Evolutionary conservation across 1,140 invertebrate species (phyloP).

Genomic region (Drosophila saltans): DNA sequence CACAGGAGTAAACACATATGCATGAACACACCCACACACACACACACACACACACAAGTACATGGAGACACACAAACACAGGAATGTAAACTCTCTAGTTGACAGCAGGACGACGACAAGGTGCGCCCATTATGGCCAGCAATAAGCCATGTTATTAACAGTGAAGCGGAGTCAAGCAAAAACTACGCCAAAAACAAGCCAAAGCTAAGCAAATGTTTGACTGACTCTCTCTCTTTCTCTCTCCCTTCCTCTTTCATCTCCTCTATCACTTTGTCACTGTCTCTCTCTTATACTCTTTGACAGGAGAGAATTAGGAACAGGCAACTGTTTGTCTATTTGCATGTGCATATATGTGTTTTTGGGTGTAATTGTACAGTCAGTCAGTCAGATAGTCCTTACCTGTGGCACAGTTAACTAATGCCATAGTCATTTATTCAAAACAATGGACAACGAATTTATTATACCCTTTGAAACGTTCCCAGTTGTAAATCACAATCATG

Average conservation of each 20-base stretch:
- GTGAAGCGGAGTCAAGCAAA: constrained; percentile 22
- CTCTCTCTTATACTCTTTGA: constrained; percentile 9
- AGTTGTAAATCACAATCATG: neutral
- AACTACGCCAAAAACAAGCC: constrained; percentile 47
- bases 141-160: constrained; percentile 81
- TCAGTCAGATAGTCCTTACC: constrained; percentile 31
- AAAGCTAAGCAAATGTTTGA: constrained; percentile 73
- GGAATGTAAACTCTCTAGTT: constrained; percentile 36
- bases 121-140: constrained; percentile 69
- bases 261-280: neutral
- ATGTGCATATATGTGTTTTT: constrained; percentile 20
- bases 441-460: neutral
- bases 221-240: neutral
- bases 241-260: neutral
- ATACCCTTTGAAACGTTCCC: neutral
- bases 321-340: constrained; percentile 46
- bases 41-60: constrained; percentile 26
- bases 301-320: constrained; percentile 32
- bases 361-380: constrained; percentile 27
- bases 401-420: constrained; percentile 74
- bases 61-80: neutral
- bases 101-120: constrained; percentile 46
- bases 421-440: constrained; percentile 51
- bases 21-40: constrained; percentile 24
- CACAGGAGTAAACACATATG: constrained; percentile 63